These are phyloP conservation scores for Automeris io DNA, from an alignment of 2,888 invertebrate species.

Conservation along the genomic window DNA sequence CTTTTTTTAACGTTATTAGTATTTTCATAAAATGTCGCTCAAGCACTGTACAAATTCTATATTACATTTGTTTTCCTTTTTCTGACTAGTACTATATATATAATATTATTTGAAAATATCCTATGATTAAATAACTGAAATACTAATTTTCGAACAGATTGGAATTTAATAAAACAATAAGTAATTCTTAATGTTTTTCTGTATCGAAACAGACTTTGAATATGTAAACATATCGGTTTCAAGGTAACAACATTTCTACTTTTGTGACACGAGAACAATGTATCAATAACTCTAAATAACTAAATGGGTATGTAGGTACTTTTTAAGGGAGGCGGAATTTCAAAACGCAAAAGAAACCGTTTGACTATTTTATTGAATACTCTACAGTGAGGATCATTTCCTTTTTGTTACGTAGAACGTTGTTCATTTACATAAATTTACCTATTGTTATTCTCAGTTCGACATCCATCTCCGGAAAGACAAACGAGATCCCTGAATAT, in stretches of 20 bases:
- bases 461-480: conserved; percentile 44
- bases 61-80: too few relatives aligned
- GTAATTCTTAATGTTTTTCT: too few relatives aligned
- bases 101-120: too few relatives aligned
- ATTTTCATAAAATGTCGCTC: too few relatives aligned
- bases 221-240: conserved; percentile 13
- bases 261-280: conserved; percentile 23
- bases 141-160: too few relatives aligned
- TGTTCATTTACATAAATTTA: conserved; percentile 74
- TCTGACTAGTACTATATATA: too few relatives aligned
- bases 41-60: too few relatives aligned
- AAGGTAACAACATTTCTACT: conserved; percentile 12
- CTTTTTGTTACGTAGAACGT: conserved; percentile 65
- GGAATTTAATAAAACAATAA: too few relatives aligned
- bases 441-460: conserved; percentile 66
- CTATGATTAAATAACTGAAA: too few relatives aligned
- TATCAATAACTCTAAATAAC: conserved; percentile 22
- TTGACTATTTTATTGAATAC: conserved; percentile 55
- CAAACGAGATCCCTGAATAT: conserved; percentile 48
- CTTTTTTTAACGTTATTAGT: too few relatives aligned
- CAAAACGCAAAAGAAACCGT: conserved; percentile 43
- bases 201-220: too few relatives aligned
- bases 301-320: conserved; percentile 18
- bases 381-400: conserved; percentile 56
- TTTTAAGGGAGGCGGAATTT: conserved; percentile 37